phyloP scores from a whole-genome alignment of 2,113 vertebrate species.

The Nycticorax nycticorax region DNA sequence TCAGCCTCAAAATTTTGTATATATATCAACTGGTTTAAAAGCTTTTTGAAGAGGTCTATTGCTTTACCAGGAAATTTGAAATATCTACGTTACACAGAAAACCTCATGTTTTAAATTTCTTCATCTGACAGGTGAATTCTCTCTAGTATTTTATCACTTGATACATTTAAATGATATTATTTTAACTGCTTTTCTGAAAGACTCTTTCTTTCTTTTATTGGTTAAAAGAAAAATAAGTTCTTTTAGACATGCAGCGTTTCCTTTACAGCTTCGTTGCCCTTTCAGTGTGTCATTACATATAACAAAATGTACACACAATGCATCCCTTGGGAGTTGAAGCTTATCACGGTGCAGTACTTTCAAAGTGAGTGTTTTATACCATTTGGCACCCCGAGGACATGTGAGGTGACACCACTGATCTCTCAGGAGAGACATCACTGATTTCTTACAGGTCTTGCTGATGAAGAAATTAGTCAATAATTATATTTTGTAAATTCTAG shows the following conservation, averaged over 20 bases:
- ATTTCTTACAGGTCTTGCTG: not conserved
- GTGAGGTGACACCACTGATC: conserved; percentile 14
- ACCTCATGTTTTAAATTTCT: not conserved
- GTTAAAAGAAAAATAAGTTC: conserved; percentile 33
- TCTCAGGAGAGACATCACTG: not conserved
- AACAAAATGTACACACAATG: conserved; percentile 47
- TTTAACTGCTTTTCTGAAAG: conserved; percentile 13
- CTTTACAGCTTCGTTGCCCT: conserved; percentile 29
- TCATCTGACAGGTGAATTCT: conserved; percentile 19
- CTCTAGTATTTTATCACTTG: not conserved
- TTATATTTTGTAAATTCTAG: conserved; percentile 17
- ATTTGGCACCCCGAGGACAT: conserved; percentile 14
- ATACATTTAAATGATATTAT: conserved; percentile 19
- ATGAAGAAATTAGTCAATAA: conserved; percentile 23
- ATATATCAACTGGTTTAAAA: not conserved
- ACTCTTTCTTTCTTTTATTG: not conserved
- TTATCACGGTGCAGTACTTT: not conserved
- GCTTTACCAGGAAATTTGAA: not conserved
- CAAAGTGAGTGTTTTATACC: conserved; percentile 14
- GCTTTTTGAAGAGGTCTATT: not conserved
- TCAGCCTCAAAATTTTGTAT: not conserved
- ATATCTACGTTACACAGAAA: not conserved
- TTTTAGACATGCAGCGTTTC: not conserved
- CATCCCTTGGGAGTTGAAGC: not conserved
- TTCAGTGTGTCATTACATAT: conserved; percentile 10